These are phyloP conservation scores for Clarias batrachus DNA, from an alignment of 2,113 vertebrate genomes.

Conservation along the genomic window DNA sequence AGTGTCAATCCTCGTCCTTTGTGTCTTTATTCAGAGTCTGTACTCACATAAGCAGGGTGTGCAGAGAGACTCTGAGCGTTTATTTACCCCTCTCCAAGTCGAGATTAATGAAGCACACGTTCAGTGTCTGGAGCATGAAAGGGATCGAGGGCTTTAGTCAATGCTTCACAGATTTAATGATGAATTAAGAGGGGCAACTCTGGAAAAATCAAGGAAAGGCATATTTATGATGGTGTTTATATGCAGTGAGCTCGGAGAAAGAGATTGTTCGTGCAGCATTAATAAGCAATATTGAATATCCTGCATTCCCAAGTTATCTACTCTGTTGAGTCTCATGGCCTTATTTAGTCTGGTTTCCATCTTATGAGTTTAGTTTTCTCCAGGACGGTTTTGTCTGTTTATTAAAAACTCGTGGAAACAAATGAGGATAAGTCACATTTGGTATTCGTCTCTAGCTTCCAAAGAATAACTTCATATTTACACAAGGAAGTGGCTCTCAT, in stretches of 20 bases:
- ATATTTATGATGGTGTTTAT: background rate
- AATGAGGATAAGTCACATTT: background rate
- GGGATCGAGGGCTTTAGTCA: conserved; percentile 1
- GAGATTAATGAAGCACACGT: conserved; percentile 20
- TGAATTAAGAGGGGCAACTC: conserved; percentile 1
- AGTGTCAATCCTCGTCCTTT: conserved; percentile 14
- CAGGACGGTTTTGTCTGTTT: background rate
- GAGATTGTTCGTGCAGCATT: background rate
- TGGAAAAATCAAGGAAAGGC: background rate
- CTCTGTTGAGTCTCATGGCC: background rate
- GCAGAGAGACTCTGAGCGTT: background rate
- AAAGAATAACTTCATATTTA: background rate
- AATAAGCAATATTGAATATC: background rate
- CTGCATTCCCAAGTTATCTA: background rate
- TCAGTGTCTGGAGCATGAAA: conserved; percentile 1
- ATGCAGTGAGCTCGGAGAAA: background rate
- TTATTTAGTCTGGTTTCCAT: background rate
- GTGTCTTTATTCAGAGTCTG: background rate
- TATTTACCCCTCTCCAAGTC: conserved; percentile 17
- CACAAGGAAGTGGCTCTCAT: too few species aligned
- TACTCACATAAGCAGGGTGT: background rate
- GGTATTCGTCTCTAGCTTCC: background rate
- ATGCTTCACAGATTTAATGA: conserved; percentile 12
- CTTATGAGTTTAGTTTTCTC: background rate
- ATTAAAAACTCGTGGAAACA: background rate